phyloP scores from a whole-genome alignment of 2,113 vertebrate species.

The Delphinapterus leucas region DNA sequence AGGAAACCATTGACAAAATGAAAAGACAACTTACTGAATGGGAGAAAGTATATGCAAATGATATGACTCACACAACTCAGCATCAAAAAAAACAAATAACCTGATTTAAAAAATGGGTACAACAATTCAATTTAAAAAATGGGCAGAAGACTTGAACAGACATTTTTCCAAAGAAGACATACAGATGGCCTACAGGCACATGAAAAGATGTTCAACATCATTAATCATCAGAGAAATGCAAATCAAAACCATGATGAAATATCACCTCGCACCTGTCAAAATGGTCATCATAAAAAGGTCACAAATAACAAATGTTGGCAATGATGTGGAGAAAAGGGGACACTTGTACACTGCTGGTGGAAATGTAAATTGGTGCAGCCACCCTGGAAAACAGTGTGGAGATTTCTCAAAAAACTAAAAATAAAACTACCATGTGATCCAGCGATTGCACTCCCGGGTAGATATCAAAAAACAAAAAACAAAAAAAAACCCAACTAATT shows the following conservation, averaged over 20 bases:
- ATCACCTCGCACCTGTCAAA: background rate
- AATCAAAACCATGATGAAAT: background rate
- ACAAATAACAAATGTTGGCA: background rate
- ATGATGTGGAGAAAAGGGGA: background rate
- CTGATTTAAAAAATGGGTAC: background rate
- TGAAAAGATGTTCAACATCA: background rate
- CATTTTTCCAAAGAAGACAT: background rate
- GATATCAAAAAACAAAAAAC: background rate
- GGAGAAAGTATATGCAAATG: background rate
- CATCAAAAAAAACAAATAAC: background rate
- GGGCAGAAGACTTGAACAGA: background rate
- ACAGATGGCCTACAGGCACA: background rate
- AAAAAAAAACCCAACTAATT: background rate
- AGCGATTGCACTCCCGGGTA: background rate
- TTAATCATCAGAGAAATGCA: background rate
- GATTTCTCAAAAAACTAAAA: background rate
- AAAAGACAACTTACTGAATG: background rate
- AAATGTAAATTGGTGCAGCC: background rate
- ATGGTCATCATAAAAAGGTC: background rate
- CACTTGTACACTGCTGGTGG: fast-evolving
- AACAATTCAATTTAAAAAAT: background rate
- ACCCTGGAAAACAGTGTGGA: background rate
- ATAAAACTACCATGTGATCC: background rate
- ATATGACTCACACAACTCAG: background rate
- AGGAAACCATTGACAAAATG: background rate